Evolutionary conservation across 2,888 invertebrate species (phyloP), one percentile per base, ranked within the genome.

Genomic region (Drosophila acutilabella): DNA sequence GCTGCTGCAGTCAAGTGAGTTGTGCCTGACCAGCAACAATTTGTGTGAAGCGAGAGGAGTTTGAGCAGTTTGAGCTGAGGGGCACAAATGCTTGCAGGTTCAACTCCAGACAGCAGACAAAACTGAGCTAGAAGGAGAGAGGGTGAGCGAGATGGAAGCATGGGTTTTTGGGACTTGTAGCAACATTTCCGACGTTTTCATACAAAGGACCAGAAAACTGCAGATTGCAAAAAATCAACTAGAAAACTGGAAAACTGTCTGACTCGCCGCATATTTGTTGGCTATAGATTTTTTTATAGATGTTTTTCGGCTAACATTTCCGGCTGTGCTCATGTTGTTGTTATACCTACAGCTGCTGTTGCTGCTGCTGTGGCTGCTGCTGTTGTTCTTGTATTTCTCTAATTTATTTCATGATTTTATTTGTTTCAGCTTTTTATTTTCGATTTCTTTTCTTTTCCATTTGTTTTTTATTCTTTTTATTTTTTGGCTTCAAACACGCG

Each of bases 381-480:
- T 65, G 47, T 61, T 73, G 60, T 67, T 71, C 58, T 80, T 78
- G 74, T 75, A 84, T 79, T 87, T 89, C 85, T 85, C 88, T 85
- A 89, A 89, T 89, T 89, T 88, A 89, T 89, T 87, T 87, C 85
- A 88, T 89, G 65, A 82, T 85, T 88, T 88, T 88, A 88, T 87
- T 87, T 80, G 80, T 89, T 89, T 71, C 82, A 56, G 8, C 26
- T 61, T 65, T 71, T 45, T 48, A 51, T 61, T 53, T 70, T 66
- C 40, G 38, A 59, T 59, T 58, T 64, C 20, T 44, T 38, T 50
- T 26, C 11, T 51, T 81, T 88, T 84, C 13, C 40, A 23, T 65
- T 42, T 40, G 26, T 36, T 57, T 54, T 61, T 38, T 40, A 13
- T 13, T 2, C 26, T 26, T 26, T 26, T 48, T 48, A 51, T 51